Conservation (phyloP, 1,140 invertebrate species). For the Radopholus similis region DNA sequence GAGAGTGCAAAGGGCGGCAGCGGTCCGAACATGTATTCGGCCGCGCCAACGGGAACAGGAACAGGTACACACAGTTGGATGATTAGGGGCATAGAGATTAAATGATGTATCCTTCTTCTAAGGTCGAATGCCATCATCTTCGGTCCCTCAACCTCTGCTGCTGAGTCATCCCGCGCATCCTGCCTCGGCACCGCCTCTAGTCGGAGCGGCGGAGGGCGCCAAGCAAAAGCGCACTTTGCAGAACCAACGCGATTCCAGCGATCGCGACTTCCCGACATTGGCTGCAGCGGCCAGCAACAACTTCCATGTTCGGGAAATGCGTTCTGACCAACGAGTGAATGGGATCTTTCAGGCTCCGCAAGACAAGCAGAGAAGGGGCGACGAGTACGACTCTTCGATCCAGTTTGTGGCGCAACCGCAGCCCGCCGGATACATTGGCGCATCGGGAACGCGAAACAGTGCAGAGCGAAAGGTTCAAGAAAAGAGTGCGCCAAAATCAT, state of each 20-base stretch:
- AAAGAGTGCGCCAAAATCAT: background rate
- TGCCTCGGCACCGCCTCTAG: background rate
- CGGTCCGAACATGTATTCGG: too few species aligned
- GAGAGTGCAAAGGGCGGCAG: too few species aligned
- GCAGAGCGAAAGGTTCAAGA: slow-evolving; percentile 19
- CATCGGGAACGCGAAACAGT: slow-evolving; percentile 28
- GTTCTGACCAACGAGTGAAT: background rate
- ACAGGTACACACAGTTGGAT: too few species aligned
- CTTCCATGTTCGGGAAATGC: slow-evolving; percentile 7
- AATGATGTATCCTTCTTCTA: too few species aligned
- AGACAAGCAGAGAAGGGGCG: background rate
- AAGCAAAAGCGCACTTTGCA: slow-evolving; percentile 17
- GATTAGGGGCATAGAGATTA: too few species aligned
- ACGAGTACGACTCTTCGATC: background rate
- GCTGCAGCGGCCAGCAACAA: slow-evolving; percentile 35
- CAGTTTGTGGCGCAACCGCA: slow-evolving; percentile 9
- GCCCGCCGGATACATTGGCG: slow-evolving; percentile 40
- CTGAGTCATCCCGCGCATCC: background rate
- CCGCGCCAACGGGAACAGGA: too few species aligned
- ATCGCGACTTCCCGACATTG: slow-evolving; percentile 51
- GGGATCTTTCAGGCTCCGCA: background rate
- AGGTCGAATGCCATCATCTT: background rate
- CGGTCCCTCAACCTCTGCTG: background rate
- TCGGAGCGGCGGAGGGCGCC: background rate
- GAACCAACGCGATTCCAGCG: slow-evolving; percentile 24